phyloP scores from a whole-genome alignment of 2,797 vertebrate genomes.

The Channallabes apus region DNA sequence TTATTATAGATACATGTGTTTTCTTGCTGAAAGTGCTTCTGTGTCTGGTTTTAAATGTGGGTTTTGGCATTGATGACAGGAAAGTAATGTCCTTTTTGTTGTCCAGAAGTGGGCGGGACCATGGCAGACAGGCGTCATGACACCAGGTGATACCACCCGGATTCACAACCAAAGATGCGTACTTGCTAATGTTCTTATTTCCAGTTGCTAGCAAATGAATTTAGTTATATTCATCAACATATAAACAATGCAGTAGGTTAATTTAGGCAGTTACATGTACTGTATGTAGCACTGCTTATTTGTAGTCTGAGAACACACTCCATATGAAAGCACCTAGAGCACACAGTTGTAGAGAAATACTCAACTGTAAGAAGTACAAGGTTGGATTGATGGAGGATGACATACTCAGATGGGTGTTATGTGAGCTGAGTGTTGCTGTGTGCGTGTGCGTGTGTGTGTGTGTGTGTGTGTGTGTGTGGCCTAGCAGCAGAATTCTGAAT shows the following conservation, averaged over 20 bases:
- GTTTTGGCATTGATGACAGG: too few relatives aligned
- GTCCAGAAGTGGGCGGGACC: too few relatives aligned
- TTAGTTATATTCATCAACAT: background rate
- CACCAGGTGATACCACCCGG: too few relatives aligned
- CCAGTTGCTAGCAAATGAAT: background rate
- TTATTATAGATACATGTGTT: too few relatives aligned
- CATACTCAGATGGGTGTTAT: conserved; percentile 3
- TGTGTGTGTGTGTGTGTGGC: background rate
- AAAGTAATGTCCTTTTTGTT: too few relatives aligned
- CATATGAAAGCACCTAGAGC: background rate
- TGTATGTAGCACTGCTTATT: background rate
- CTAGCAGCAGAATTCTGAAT: background rate
- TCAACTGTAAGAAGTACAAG: background rate
- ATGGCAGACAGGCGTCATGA: too few relatives aligned
- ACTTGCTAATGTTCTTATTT: background rate
- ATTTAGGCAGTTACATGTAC: background rate
- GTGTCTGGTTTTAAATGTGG: too few relatives aligned
- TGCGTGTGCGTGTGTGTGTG: background rate
- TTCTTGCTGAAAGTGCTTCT: too few relatives aligned
- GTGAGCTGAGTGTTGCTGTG: background rate
- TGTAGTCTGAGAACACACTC: background rate
- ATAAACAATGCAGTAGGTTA: background rate
- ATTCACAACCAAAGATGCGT: background rate
- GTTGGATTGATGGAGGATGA: background rate
- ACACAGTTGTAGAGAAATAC: background rate